These are phyloP conservation scores for Sialis fuliginosa DNA, from an alignment of 2,888 invertebrate genomes.

Conservation along the genomic window DNA sequence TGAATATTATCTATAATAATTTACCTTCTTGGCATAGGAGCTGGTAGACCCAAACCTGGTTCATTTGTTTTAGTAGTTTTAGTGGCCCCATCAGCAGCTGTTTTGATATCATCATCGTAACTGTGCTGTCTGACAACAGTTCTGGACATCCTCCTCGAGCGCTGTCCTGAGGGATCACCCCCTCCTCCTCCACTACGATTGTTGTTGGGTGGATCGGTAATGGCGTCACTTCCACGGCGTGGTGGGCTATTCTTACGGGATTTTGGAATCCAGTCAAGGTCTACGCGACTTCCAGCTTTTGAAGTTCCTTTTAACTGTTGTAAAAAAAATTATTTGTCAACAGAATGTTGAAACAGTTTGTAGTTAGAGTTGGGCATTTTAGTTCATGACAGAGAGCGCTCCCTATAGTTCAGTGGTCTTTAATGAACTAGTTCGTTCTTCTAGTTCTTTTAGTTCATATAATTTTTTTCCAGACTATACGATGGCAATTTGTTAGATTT, in stretches of 20 bases:
- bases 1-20: background rate
- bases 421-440: too few relatives aligned
- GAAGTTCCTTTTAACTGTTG: conserved; percentile 46
- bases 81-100: conserved; percentile 13
- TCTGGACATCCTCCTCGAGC: conserved; percentile 37
- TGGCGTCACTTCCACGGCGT: conserved; percentile 22
- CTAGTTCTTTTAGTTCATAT: too few relatives aligned
- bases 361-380: too few relatives aligned
- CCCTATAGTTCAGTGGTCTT: too few relatives aligned
- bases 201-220: background rate
- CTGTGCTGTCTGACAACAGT: conserved; percentile 59
- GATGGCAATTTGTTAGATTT: too few relatives aligned
- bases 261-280: conserved; percentile 36
- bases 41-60: conserved; percentile 46
- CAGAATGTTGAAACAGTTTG: background rate
- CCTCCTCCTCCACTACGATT: conserved; percentile 12
- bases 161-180: conserved; percentile 20
- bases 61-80: conserved; percentile 20
- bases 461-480: too few relatives aligned
- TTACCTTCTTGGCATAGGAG: conserved; percentile 54
- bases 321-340: background rate
- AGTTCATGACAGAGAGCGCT: too few relatives aligned
- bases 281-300: conserved; percentile 29
- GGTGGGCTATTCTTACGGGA: conserved; percentile 34
- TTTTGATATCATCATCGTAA: conserved; percentile 61